Percentiles rank a stretch among this genome's conserved stretches.
These are phyloP conservation scores for Vanacampus margaritifer DNA, from an alignment of 2,113 vertebrate species.

Conservation along the genomic window DNA sequence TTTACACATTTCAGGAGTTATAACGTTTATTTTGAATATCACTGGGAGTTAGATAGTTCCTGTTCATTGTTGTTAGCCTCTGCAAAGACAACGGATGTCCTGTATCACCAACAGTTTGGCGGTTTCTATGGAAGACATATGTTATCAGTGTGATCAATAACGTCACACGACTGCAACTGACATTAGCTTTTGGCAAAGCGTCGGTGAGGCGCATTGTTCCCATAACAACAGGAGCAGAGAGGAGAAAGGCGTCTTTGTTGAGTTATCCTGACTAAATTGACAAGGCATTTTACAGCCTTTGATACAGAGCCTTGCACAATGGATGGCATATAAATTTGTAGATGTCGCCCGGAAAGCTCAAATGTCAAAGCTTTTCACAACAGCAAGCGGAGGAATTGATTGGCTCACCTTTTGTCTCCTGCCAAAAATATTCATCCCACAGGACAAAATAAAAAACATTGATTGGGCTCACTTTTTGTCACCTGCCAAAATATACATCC, in stretches of 20 bases:
- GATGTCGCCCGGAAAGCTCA: conserved; percentile 96
- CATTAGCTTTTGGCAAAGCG: conserved; percentile 49
- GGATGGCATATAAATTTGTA: conserved; percentile 96
- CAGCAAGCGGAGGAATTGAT: conserved; percentile 94
- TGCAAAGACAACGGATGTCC: not conserved
- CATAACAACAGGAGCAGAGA: conserved; percentile 57
- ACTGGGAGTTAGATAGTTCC: no score
- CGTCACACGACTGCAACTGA: conserved; percentile 35
- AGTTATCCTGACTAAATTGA: conserved; percentile 93
- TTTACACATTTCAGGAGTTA: not conserved
- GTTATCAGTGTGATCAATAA: conserved; percentile 56
- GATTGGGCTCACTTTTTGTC: conserved; percentile 93
- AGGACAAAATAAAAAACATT: conserved; percentile 84
- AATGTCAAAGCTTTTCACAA: conserved; percentile 97
- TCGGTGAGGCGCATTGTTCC: conserved; percentile 51
- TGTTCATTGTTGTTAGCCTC: not conserved
- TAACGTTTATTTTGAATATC: not conserved
- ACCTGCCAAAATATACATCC: conserved; percentile 94
- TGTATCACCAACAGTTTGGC: conserved; percentile 16
- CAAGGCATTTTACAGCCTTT: conserved; percentile 97
- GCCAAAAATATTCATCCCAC: conserved; percentile 93
- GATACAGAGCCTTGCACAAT: conserved; percentile 85
- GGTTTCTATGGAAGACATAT: conserved; percentile 28
- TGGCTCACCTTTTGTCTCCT: conserved; percentile 92
- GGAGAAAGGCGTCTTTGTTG: conserved; percentile 76